Percentiles rank a stretch among this genome's conserved stretches.
Evolutionary conservation across 2,888 invertebrate genomes (phyloP).

Genomic region (Campoletis raptor): DNA sequence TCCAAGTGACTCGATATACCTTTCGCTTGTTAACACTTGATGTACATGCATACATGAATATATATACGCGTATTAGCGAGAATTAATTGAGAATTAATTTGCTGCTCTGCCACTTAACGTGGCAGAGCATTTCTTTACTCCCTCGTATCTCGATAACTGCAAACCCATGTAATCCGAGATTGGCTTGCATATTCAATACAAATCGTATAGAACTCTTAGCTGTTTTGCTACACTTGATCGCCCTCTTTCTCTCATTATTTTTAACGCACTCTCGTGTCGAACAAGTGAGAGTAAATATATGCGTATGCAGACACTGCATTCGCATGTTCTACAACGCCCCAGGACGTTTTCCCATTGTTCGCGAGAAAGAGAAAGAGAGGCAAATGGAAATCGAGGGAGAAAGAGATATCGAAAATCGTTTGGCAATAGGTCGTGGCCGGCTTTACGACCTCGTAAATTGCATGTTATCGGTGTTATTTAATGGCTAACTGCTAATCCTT

Average conservation of each 20-base stretch:
- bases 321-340: slow-evolving; percentile 27
- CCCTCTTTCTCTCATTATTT: slow-evolving; percentile 21
- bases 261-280: slow-evolving; percentile 12
- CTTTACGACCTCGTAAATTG: slow-evolving; percentile 71
- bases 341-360: slow-evolving; percentile 26
- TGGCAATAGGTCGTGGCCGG: slow-evolving; percentile 64
- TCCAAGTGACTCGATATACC: not conserved
- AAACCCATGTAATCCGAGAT: slow-evolving; percentile 38
- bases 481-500: slow-evolving; percentile 70
- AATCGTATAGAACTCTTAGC: slow-evolving; percentile 22
- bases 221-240: slow-evolving; percentile 27
- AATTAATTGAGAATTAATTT: slow-evolving; percentile 25
- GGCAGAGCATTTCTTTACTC: not conserved
- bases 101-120: slow-evolving; percentile 14
- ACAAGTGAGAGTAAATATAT: slow-evolving; percentile 35
- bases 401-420: slow-evolving; percentile 66
- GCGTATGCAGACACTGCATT: slow-evolving; percentile 25
- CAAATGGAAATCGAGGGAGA: not conserved
- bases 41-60: not conserved
- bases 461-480: slow-evolving; percentile 71
- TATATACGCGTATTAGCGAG: slow-evolving; percentile 13
- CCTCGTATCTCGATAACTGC: slow-evolving; percentile 18
- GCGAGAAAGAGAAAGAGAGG: not conserved
- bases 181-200: slow-evolving; percentile 30
- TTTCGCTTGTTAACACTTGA: not conserved